Conservation (phyloP, 2,797 vertebrate genomes). For the Dipus sagitta region DNA sequence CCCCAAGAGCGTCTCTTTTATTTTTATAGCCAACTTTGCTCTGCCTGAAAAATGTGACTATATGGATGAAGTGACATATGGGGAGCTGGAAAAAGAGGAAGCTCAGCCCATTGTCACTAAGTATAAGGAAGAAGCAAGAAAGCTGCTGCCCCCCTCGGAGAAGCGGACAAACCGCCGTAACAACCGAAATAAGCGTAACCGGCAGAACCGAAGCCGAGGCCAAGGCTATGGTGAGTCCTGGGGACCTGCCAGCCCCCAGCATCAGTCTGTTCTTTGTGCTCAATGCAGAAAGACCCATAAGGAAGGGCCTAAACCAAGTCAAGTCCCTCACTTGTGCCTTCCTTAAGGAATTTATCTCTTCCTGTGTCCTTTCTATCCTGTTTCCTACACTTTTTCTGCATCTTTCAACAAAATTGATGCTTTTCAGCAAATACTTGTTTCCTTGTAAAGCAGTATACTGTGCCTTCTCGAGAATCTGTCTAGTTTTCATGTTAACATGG, state of each 20-base stretch:
- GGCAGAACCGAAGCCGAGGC: conserved; percentile 85
- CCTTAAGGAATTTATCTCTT: neutral
- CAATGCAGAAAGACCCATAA: neutral
- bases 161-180: conserved; percentile 88
- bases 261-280: neutral
- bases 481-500: neutral
- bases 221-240: conserved; percentile 84
- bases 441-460: conserved; percentile 5
- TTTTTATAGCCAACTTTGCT: conserved; percentile 92
- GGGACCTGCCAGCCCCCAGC: neutral
- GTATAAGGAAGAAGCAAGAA: conserved; percentile 91
- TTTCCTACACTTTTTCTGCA: neutral
- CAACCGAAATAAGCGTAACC: conserved; percentile 86
- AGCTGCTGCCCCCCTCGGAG: conserved; percentile 90
- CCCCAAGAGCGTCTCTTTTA: conserved; percentile 55
- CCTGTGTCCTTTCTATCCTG: neutral
- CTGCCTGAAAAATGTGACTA: conserved; percentile 92
- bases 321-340: neutral
- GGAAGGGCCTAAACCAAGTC: neutral
- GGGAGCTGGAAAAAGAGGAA: conserved; percentile 90
- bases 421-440: neutral
- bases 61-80: conserved; percentile 92
- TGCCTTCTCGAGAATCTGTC: neutral
- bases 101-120: conserved; percentile 90
- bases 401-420: neutral